A percentile compares a stretch with the other conserved stretches of the same genome.
Conservation (phyloP, 2,888 invertebrate species). For the Rhaphigaster nebulosa region DNA sequence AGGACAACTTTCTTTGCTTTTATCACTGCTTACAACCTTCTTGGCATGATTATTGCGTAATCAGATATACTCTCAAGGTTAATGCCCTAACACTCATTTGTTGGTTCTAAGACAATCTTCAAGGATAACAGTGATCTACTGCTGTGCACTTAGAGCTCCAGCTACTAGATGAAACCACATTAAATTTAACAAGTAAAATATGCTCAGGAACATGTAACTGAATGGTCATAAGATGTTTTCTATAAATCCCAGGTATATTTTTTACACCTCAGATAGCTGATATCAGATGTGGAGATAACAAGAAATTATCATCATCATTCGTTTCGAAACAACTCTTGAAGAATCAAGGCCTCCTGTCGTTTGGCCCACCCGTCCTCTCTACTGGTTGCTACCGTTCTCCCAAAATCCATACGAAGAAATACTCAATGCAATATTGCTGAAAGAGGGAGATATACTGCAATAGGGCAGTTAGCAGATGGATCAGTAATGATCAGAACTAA, state of each 20-base stretch:
- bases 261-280: background rate
- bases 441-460: no score
- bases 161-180: background rate
- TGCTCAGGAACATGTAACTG: no score
- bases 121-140: background rate
- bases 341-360: no score
- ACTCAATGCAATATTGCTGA: no score
- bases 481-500: no score
- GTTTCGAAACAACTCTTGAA: no score
- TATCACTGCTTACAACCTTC: background rate
- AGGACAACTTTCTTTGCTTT: background rate
- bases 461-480: no score
- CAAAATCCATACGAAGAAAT: no score
- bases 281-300: no score
- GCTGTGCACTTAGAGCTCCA: background rate
- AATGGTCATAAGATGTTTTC: background rate
- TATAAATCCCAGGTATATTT: background rate
- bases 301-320: no score
- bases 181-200: background rate
- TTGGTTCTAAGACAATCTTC: background rate
- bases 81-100: background rate
- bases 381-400: no score
- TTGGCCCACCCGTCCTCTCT: no score
- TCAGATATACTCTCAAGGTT: background rate
- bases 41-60: background rate